phyloP scores from a whole-genome alignment of 1,140 invertebrate species.

The Dendrolimus kikuchii region DNA sequence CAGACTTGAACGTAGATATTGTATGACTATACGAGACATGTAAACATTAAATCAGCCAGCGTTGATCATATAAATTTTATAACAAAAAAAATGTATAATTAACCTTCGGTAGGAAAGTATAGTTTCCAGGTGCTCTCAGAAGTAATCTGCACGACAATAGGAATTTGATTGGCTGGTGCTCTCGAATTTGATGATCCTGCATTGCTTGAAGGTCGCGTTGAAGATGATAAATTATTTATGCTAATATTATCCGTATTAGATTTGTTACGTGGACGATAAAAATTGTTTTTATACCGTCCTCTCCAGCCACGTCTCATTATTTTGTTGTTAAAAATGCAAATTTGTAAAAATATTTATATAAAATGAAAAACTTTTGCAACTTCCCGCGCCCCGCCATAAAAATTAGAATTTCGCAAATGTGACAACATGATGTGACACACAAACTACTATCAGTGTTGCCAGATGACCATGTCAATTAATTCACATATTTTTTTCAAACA shows the following conservation, averaged over 20 bases:
- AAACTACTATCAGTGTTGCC: too few species aligned
- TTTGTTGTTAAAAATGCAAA: background rate
- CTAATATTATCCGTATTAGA: constrained; percentile 28
- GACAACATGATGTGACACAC: too few species aligned
- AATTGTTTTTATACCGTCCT: constrained; percentile 51
- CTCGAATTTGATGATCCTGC: constrained; percentile 28
- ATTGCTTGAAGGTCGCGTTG: constrained; percentile 20
- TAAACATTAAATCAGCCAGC: too few species aligned
- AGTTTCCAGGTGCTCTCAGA: constrained; percentile 74
- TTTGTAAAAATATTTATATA: too few species aligned
- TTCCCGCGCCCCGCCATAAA: too few species aligned
- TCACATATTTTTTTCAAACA: too few species aligned
- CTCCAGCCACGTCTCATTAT: constrained; percentile 54
- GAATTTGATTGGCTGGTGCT: constrained; percentile 51
- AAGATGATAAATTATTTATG: constrained; percentile 32
- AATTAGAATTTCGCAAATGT: too few species aligned
- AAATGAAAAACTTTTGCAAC: too few species aligned
- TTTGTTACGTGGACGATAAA: constrained; percentile 27
- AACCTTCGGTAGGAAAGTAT: constrained; percentile 80
- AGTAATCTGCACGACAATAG: constrained; percentile 37
- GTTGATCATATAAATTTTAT: too few species aligned
- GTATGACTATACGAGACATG: too few species aligned
- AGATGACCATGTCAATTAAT: too few species aligned
- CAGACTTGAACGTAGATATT: too few species aligned
- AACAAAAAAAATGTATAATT: background rate